Percentiles rank a stretch among this genome's conserved stretches.
Conservation (phyloP, 2,797 vertebrate species). For the Sebastes reedi region DNA sequence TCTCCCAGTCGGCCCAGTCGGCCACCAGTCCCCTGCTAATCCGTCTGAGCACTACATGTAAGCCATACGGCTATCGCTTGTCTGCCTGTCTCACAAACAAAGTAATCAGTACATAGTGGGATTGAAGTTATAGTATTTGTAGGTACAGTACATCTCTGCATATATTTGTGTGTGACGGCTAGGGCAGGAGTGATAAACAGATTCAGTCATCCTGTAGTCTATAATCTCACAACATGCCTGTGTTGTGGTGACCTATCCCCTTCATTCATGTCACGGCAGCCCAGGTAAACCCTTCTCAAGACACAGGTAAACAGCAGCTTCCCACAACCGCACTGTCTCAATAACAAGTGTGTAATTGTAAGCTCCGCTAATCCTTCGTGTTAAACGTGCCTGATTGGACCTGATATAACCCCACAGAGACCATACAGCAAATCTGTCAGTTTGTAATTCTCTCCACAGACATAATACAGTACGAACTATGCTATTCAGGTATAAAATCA, state of each 20-base stretch:
- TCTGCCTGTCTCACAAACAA: slow-evolving; percentile 35
- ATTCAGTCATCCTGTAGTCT: neutral
- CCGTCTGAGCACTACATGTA: slow-evolving; percentile 63
- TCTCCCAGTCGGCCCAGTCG: slow-evolving; percentile 25
- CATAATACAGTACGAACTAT: neutral
- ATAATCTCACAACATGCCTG: slow-evolving; percentile 20
- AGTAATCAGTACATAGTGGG: slow-evolving; percentile 13
- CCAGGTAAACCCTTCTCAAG: slow-evolving; percentile 40
- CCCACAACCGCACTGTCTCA: slow-evolving; percentile 26
- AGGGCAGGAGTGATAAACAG: neutral
- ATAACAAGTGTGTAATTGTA: slow-evolving; percentile 43
- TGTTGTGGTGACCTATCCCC: slow-evolving; percentile 12
- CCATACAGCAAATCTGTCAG: neutral
- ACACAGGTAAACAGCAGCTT: slow-evolving; percentile 50
- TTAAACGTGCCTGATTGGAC: slow-evolving; percentile 8
- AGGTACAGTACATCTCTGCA: neutral
- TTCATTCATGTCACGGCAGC: slow-evolving; percentile 48
- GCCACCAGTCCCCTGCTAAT: slow-evolving; percentile 60
- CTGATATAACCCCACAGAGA: slow-evolving; percentile 1
- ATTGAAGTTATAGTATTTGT: neutral
- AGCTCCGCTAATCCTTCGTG: slow-evolving; percentile 51
- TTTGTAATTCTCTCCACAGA: neutral
- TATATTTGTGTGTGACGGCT: neutral
- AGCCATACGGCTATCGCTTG: slow-evolving; percentile 61
- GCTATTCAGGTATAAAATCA: neutral